Evolutionary conservation across 2,797 vertebrate genomes (phyloP).

Genomic region (Myotis findleyi): DNA sequence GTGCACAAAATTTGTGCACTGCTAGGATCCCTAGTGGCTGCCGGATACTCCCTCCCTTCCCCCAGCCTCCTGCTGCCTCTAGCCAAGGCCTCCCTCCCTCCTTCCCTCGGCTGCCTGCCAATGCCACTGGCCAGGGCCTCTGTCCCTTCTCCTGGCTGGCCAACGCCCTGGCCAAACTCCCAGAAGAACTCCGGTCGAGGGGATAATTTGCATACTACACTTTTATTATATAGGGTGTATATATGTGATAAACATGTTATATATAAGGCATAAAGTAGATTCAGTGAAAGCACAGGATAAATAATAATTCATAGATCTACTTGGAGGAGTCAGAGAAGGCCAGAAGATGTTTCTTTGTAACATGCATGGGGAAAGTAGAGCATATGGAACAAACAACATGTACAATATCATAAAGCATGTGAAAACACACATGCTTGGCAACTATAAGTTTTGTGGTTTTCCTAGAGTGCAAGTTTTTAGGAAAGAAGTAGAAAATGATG

Average conservation of each 20-base stretch:
- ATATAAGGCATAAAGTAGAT: background rate
- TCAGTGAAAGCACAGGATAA: background rate
- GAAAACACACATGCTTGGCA: background rate
- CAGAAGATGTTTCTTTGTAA: background rate
- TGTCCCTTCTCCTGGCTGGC: too few relatives aligned
- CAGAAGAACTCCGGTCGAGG: too few relatives aligned
- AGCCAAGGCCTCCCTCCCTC: too few relatives aligned
- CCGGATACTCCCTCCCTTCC: too few relatives aligned
- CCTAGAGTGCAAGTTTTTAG: background rate
- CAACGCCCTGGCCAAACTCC: too few relatives aligned
- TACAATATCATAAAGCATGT: background rate
- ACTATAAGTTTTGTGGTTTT: background rate
- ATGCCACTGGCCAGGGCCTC: too few relatives aligned
- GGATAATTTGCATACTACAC: too few relatives aligned
- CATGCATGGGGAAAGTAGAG: background rate
- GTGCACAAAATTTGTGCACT: too few relatives aligned
- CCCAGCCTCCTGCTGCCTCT: too few relatives aligned
- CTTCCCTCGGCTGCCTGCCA: too few relatives aligned
- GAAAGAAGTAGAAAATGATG: background rate
- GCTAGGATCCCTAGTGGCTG: too few relatives aligned
- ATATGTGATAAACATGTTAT: background rate
- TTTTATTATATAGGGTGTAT: background rate
- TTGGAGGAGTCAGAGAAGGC: background rate
- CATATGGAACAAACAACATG: background rate
- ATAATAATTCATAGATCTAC: background rate